Evolutionary conservation across 2,113 vertebrate species (phyloP).

Genomic region (Spea multiplicata): DNA sequence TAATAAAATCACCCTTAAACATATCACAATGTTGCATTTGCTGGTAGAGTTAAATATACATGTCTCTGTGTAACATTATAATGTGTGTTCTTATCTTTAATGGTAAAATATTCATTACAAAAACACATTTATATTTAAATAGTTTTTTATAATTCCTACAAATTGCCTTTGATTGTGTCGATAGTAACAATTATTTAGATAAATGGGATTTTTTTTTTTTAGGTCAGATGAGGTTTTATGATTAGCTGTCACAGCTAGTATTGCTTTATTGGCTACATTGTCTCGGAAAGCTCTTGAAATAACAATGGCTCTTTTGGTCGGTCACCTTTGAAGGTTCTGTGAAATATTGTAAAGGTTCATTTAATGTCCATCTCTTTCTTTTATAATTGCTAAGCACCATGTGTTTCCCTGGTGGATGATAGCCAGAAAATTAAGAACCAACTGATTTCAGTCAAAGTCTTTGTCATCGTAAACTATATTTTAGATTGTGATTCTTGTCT

Average conservation of each 20-base stretch:
- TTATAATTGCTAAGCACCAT: not conserved
- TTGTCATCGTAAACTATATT: no score
- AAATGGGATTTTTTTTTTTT: not conserved
- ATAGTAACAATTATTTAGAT: not conserved
- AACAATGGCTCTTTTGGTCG: slow-evolving; percentile 7
- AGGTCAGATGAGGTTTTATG: not conserved
- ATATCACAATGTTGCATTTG: no score
- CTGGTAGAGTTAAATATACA: no score
- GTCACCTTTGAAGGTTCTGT: not conserved
- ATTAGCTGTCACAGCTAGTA: not conserved
- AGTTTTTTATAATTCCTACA: not conserved
- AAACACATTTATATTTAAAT: not conserved
- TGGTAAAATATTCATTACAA: not conserved
- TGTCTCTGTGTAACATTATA: no score
- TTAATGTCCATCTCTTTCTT: not conserved
- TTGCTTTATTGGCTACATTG: not conserved
- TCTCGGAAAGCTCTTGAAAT: not conserved
- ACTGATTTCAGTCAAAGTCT: no score
- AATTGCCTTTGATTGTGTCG: not conserved
- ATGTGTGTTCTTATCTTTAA: no score
- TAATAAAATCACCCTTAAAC: no score
- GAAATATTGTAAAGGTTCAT: slow-evolving; percentile 34
- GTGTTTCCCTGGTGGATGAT: not conserved
- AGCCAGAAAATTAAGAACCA: no score
- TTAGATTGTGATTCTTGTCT: no score